These are phyloP conservation scores for Aspiorhynchus laticeps DNA, from an alignment of 2,113 vertebrate genomes.

Conservation along the genomic window DNA sequence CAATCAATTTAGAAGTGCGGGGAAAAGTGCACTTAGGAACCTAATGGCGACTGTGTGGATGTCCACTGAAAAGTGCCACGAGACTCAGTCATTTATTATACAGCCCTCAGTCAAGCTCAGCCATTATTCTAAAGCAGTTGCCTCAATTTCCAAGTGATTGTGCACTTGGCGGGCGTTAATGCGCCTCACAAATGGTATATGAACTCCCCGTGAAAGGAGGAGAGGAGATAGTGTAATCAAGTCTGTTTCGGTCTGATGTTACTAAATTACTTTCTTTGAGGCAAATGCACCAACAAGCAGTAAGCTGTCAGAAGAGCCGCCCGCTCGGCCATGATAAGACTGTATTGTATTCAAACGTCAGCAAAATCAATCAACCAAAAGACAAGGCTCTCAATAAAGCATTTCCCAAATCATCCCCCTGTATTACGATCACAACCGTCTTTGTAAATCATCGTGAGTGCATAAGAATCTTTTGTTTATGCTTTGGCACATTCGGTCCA, in stretches of 20 bases:
- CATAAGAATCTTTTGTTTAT: neutral
- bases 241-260: constrained; percentile 1
- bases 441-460: neutral
- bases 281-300: neutral
- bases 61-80: constrained; percentile 64
- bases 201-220: neutral
- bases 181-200: constrained; percentile 4
- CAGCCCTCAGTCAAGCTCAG: constrained; percentile 35
- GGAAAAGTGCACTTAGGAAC: constrained; percentile 79
- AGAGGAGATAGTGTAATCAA: constrained; percentile 24
- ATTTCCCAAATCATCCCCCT: neutral
- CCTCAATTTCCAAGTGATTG: constrained; percentile 26
- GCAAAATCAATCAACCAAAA: constrained; percentile 1
- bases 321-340: neutral
- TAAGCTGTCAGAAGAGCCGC: constrained; percentile 1
- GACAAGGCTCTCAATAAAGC: neutral
- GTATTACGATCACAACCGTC: too few relatives aligned
- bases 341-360: constrained; percentile 8
- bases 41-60: constrained; percentile 69
- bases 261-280: neutral
- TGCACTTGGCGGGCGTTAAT: constrained; percentile 22
- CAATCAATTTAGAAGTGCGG: constrained; percentile 81
- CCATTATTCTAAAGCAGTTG: constrained; percentile 28
- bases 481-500: neutral
- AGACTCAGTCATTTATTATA: constrained; percentile 63